These are phyloP conservation scores for Pogonocichla stellata DNA, from an alignment of 2,113 vertebrate species.

Conservation along the genomic window DNA sequence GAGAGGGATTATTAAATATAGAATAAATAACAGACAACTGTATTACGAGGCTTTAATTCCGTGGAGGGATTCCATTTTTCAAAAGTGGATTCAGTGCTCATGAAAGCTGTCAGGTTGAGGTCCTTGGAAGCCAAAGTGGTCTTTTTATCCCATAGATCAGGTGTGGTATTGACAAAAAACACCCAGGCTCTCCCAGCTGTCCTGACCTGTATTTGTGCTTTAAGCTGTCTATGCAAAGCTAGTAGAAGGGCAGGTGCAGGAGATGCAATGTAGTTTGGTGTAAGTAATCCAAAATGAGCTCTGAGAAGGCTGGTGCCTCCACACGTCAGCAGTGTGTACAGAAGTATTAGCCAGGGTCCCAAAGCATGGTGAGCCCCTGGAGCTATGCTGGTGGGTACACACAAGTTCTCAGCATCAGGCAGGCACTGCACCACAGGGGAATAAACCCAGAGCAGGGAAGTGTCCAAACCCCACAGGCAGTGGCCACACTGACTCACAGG, in stretches of 20 bases:
- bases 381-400: background rate
- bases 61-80: slow-evolving; percentile 36
- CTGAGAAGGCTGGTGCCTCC: background rate
- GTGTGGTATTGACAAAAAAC: background rate
- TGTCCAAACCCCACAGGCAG: background rate
- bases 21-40: slow-evolving; percentile 71
- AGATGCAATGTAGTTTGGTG: fast-evolving
- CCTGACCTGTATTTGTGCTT: background rate
- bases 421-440: too few species aligned
- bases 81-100: slow-evolving; percentile 43
- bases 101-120: slow-evolving; percentile 63
- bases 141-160: background rate
- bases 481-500: background rate
- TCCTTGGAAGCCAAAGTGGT: background rate
- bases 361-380: fast-evolving
- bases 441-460: background rate
- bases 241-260: background rate
- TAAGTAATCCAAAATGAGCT: background rate
- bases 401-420: background rate
- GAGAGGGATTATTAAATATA: slow-evolving; percentile 75
- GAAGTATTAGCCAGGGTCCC: background rate
- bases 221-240: background rate
- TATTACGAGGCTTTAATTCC: slow-evolving; percentile 61
- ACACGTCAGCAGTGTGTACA: fast-evolving
- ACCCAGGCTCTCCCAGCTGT: fast-evolving